phyloP scores from a whole-genome alignment of 2,113 vertebrate species.

The Catharus bicknelli region DNA sequence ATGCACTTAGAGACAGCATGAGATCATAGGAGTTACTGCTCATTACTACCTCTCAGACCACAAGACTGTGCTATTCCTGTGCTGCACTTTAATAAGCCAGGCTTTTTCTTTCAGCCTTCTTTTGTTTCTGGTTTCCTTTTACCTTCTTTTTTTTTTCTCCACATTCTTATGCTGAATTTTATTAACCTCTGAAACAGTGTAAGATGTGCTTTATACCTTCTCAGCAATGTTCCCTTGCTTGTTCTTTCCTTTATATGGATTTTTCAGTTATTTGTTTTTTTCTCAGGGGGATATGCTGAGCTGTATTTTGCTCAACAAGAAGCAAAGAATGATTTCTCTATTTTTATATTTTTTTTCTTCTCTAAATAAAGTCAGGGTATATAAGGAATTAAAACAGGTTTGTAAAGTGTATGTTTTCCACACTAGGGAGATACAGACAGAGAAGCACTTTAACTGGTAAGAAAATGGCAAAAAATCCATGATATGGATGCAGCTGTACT shows the following conservation, averaged over 20 bases:
- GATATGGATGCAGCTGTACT: neutral
- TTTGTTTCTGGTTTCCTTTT: neutral
- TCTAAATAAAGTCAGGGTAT: neutral
- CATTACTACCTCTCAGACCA: neutral
- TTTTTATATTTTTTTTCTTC: neutral
- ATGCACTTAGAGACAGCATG: neutral
- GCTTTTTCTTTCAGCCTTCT: neutral
- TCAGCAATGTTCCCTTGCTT: neutral
- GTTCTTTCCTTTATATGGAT: neutral
- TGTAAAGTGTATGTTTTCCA: neutral
- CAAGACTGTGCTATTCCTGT: neutral
- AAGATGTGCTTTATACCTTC: neutral
- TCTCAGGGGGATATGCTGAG: neutral
- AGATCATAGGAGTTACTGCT: neutral
- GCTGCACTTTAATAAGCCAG: neutral
- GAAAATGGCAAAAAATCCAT: neutral
- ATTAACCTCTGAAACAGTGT: neutral
- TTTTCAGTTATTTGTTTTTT: neutral
- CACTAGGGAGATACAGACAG: fast-evolving
- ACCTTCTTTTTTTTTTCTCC: neutral
- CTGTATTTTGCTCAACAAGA: neutral
- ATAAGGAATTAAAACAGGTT: neutral
- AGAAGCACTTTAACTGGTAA: neutral
- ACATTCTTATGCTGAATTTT: neutral
- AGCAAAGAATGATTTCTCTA: neutral